phyloP scores from a whole-genome alignment of 2,113 vertebrate species.

The Pseudorhombus dupliciocellatus region DNA sequence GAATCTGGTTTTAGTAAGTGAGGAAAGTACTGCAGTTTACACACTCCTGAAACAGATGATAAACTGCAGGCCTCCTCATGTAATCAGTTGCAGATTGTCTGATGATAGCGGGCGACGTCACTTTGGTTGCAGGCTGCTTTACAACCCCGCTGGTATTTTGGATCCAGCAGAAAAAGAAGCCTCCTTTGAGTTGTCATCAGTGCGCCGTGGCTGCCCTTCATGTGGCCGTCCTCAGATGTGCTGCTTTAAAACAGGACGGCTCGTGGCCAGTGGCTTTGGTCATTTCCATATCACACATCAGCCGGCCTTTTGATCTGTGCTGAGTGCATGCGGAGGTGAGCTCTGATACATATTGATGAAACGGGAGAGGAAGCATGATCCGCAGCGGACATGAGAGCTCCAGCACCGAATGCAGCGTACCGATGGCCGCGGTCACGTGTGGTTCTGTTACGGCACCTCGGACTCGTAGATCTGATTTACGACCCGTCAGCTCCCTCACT shows the following conservation, averaged over 20 bases:
- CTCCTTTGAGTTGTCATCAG: slow-evolving; percentile 40
- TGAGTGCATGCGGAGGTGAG: not conserved
- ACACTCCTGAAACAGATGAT: not conserved
- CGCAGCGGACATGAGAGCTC: not conserved
- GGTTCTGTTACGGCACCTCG: not conserved
- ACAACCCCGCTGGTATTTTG: slow-evolving; percentile 28
- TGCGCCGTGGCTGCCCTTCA: slow-evolving; percentile 28
- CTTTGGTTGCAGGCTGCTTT: slow-evolving; percentile 17
- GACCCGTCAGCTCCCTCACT: too few species aligned
- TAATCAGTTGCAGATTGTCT: slow-evolving; percentile 2
- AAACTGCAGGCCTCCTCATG: not conserved
- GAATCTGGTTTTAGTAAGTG: not conserved
- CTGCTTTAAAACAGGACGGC: slow-evolving; percentile 51
- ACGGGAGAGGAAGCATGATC: not conserved
- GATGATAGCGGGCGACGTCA: slow-evolving; percentile 9
- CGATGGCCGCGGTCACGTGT: not conserved
- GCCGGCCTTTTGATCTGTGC: slow-evolving; percentile 64
- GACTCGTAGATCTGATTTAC: too few species aligned
- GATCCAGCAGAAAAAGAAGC: slow-evolving; percentile 23
- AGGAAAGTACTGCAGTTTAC: not conserved
- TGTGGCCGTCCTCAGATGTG: slow-evolving; percentile 32
- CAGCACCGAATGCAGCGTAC: not conserved
- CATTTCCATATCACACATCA: slow-evolving; percentile 74
- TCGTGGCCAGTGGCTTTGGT: slow-evolving; percentile 27
- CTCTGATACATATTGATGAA: slow-evolving; percentile 38